Base-by-base conservation (phyloP, 2,797 vertebrate genomes). In the Cottoperca gobio region DNA sequence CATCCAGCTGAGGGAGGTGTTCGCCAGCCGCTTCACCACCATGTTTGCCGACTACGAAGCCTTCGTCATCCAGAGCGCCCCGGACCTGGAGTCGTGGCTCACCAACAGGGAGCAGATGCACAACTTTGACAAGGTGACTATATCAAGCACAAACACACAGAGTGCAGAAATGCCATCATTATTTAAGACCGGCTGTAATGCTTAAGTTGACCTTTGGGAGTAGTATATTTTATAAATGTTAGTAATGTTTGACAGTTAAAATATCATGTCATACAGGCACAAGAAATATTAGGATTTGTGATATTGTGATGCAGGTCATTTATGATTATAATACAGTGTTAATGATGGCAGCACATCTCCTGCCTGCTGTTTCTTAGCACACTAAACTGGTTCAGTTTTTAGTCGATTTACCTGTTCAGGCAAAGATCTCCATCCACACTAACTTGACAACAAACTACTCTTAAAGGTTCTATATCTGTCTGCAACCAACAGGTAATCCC, bases 71-170 rank as follows among this genome's bases (percentile, higher is more conserved):
- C 97, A 97, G 86, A 96, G 96, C 2, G 95, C 97, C 2, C 95
- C 96, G 0, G 96, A 98, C 78, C 92, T 98, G 91, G 96, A 99
- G 72, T 95, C 96, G 0, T 99, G 97, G 97, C 95, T 98, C 67
- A 97, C 96, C 64, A 97, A 96, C 92, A 93, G 97, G 21, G 97
- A 98, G 74, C 97, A 97, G 91, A 97, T 98, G 97, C 97, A 99
- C 77, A 99, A 98, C 90, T 99, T 99, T 37, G 97, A 99, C 93
- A 98, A 99, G 96, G 97, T 99, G 93, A 94, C 85, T 33, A 26
- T 55, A 48, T 48, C 19, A 33, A 26, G 39, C 48, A 73, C 39
- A 49, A 31, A 24, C 5, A 13, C 8, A 23, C 0, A 39, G 3
- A 17, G 24, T 2, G 65, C 52, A 24, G 9, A 23, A 8, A 43